Evolutionary conservation across 2,888 invertebrate species (phyloP), one percentile per base, ranked within the genome.

Genomic region (Pheosia tremula): DNA sequence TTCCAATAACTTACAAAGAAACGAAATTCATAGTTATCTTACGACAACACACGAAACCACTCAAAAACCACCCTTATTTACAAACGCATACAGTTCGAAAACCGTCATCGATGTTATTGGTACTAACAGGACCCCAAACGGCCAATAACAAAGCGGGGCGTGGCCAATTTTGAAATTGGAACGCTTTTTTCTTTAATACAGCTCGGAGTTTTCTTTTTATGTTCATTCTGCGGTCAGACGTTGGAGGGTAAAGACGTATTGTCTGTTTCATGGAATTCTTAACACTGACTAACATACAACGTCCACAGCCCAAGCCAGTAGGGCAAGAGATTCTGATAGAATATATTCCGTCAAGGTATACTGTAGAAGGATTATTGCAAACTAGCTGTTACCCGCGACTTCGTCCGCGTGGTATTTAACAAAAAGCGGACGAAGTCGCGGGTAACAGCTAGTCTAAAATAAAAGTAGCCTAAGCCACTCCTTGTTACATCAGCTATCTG

Each of bases 121-220:
- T 58, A 82, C 83, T 72, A 59, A 69, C 58, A 63, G 61, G 69
- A 71, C 63, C 71, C 43, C 47, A 55, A 68, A 64, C 82, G 80
- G 81, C 92, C 92, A 92, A 92, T 92, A 91, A 89, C 88, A 86
- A 81, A 82, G 80, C 74, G 83, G 86, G 92, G 92, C 83, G 92
- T 84, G 87, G 90, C 90, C 88, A 87, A 89, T 89, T 88, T 88
- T 84, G 85, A 90, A 91, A 86, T 88, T 83, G 85, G 87, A 88
- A 87, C 85, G 87, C 81, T 89, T 90, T 89, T 90, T 88, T 85
- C 82, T 85, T 83, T 78, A 74, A 77, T 77, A 81, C 76, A 81
- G 82, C 24, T 24, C 24, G 24, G 24, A 24, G 24, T 83, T 86
- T 81, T 85, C 83, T 80, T 85, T 84, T 84, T 75, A 76, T 72